These are phyloP conservation scores for Puffinus mauretanicus DNA, from an alignment of 2,113 vertebrate genomes.

Conservation along the genomic window DNA sequence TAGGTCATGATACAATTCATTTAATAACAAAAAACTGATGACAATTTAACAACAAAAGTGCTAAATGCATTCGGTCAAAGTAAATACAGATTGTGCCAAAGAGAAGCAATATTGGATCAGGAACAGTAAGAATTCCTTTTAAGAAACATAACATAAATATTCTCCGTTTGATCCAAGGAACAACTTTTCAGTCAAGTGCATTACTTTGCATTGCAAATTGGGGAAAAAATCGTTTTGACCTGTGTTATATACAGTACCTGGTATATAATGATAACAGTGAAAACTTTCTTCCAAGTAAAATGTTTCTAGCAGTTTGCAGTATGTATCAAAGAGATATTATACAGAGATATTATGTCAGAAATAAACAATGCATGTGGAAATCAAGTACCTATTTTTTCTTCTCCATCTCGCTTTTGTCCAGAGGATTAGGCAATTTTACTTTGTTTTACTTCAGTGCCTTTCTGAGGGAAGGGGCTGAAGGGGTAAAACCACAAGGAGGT, in stretches of 20 bases:
- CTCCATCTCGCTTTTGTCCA: background rate
- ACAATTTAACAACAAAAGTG: constrained; percentile 12
- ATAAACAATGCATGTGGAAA: background rate
- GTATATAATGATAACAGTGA: background rate
- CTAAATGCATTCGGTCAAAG: background rate
- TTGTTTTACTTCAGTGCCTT: background rate
- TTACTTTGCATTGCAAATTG: background rate
- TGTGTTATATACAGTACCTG: background rate
- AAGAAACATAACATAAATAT: background rate
- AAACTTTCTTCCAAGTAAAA: constrained; percentile 7
- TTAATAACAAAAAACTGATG: background rate
- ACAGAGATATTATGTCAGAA: background rate
- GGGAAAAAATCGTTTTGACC: background rate
- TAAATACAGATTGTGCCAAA: background rate
- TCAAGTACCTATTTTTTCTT: background rate
- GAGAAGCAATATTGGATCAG: background rate
- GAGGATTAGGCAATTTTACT: background rate
- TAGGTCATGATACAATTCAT: background rate
- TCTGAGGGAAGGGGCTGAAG: background rate
- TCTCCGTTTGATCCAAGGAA: background rate
- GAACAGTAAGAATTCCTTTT: background rate
- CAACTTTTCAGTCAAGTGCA: background rate
- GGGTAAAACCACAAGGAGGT: background rate
- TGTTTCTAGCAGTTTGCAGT: background rate
- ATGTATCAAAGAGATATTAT: background rate